A percentile compares a stretch with the other conserved stretches of the same genome.
phyloP scores from a whole-genome alignment of 2,113 vertebrate genomes.

The Gambusia affinis region DNA sequence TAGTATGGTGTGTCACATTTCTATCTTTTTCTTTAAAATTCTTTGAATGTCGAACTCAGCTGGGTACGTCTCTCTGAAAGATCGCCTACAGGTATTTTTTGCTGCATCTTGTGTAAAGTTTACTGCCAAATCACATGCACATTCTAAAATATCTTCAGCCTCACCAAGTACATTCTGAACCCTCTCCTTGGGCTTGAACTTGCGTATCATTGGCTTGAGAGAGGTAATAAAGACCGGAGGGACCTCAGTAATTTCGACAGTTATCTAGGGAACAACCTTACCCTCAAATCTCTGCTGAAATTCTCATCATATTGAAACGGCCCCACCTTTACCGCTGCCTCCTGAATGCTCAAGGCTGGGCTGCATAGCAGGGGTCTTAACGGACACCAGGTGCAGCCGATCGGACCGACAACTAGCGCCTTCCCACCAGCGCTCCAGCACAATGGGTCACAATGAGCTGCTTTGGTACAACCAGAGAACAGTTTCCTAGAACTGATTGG shows the following conservation, averaged over 20 bases:
- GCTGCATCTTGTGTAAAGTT: conserved; percentile 1
- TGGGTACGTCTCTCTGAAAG: not conserved
- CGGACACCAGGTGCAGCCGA: conserved; percentile 53
- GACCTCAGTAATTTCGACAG: conserved; percentile 64
- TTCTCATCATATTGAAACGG: conserved; percentile 40
- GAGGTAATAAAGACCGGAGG: conserved; percentile 66
- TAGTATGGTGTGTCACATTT: not conserved
- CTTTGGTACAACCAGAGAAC: conserved; percentile 54
- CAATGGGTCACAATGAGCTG: conserved; percentile 67
- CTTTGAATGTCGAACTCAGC: not conserved
- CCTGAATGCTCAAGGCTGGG: conserved; percentile 47
- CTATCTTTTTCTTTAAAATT: not conserved
- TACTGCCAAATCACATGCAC: conserved; percentile 9
- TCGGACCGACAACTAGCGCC: conserved; percentile 59
- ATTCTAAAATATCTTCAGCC: conserved; percentile 13
- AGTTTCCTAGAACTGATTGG: conserved; percentile 66
- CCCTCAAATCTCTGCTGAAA: conserved; percentile 54
- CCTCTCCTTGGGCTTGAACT: conserved; percentile 29
- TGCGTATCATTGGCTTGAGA: conserved; percentile 27
- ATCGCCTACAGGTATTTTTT: not conserved
- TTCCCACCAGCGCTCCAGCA: conserved; percentile 62
- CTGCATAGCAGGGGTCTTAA: conserved; percentile 46
- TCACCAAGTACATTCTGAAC: not conserved
- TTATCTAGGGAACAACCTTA: conserved; percentile 49
- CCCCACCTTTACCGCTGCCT: conserved; percentile 18